Percentiles rank a stretch among this genome's conserved stretches.
Conservation (phyloP, 2,888 invertebrate species). For the Agrotis puta region DNA sequence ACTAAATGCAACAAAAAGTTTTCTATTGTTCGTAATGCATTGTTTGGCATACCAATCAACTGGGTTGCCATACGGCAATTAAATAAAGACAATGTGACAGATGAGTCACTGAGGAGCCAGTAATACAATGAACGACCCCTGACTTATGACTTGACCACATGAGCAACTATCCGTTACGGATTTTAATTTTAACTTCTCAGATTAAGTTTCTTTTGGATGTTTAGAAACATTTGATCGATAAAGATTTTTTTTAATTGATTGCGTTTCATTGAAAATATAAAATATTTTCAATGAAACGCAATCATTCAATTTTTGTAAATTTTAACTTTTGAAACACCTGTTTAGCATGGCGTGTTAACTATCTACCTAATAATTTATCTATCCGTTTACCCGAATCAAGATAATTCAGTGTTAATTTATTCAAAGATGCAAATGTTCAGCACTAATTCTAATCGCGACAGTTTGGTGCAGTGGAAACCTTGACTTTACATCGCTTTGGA, state of each 20-base stretch:
- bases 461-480: conserved; percentile 24
- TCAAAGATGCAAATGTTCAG: conserved; percentile 4
- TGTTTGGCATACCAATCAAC: conserved; percentile 39
- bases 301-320: too few relatives aligned
- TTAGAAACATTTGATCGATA: conserved; percentile 1
- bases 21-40: conserved; percentile 40
- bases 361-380: neutral
- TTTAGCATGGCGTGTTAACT: neutral
- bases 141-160: conserved; percentile 44
- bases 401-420: conserved; percentile 6
- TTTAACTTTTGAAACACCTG: too few relatives aligned
- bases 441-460: conserved; percentile 6
- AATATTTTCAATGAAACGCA: too few relatives aligned
- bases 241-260: conserved; percentile 21
- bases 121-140: conserved; percentile 53
- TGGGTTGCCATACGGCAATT: conserved; percentile 32
- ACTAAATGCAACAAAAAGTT: conserved; percentile 38
- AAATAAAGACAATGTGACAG: conserved; percentile 42
- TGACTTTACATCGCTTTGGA: neutral
- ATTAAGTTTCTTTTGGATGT: conserved; percentile 15
- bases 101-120: conserved; percentile 31
- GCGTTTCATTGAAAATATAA: neutral
- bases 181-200: conserved; percentile 6
- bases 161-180: conserved; percentile 7
- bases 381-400: neutral